Base-by-base conservation (phyloP, 1,140 invertebrate genomes). In the Psilanteris sp. region DNA sequence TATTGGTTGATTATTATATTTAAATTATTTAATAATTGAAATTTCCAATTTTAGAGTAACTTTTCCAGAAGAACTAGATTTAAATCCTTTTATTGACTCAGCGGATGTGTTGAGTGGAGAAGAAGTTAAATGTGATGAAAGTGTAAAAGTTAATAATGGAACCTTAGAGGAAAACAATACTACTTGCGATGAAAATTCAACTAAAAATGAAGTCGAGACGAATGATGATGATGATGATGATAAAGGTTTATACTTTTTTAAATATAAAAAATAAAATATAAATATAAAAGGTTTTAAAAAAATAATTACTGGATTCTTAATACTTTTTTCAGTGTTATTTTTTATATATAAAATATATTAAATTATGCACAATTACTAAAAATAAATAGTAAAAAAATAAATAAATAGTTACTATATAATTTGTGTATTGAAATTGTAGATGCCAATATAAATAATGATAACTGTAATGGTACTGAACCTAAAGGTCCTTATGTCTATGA, bases 401-500 rank as follows among this genome's bases (percentile, higher is more conserved):
- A n/a, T n/a, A n/a, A n/a, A n/a, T n/a, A n/a, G n/a, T n/a, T n/a
- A n/a, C n/a, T n/a, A 20, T 20, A 20, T 20, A 20, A 20, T 20
- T 20, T 6, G 6, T 20, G 3, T 6, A 20, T 20, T 20, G n/a
- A n/a, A n/a, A n/a, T 46, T 52, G 24, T 26, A 87, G 86, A 93
- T 39, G 93, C 94, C 59, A 92, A 94, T 74, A 89, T 94, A 72
- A 91, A 84, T 70, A 87, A 86, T 43, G 85, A 91, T 75, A 90
- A 91, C 77, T 88, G 91, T 83, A 81, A 77, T 15, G 75, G 84
- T 71, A 83, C 81, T 39, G 79, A 84, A 27, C 76, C 80, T 18
- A 79, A 88, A 73, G 95, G 95, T 8, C 93, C 93, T 1, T 95
- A 95, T 83, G 85, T 93, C 6, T 98, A 97, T 86, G 95, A 98